Base-by-base conservation (phyloP, 2,113 vertebrate genomes). In the Danionella cerebrum region DNA sequence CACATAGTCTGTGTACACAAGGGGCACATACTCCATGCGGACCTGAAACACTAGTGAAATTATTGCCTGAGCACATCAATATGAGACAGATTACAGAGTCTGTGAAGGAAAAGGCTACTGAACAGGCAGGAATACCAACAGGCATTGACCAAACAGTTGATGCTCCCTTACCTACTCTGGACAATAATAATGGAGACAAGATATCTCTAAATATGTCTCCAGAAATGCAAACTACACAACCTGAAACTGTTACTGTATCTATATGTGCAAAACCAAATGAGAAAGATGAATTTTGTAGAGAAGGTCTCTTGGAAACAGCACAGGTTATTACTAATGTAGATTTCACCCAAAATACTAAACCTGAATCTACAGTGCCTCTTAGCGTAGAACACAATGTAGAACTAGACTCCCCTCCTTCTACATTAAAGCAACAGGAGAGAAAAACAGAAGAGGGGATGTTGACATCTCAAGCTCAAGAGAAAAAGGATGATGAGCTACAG, bases 401-500 rank as follows among this genome's bases (percentile, higher is more conserved):
- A 72, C 69, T 77, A 75, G 66, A 68, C 58, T 76, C 68, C 76
- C 78, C 72, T 72, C 65, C n/a, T 42, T 55, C 52, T 83, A 72
- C 79, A 77, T 79, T 63, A 72, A 64, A 55, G 67, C 64, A 84
- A 51, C 75, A 77, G 68, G 63, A 71, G 36, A 77, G 45, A 74
- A 53, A 10, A n/a, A 54, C 24, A 18, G 67, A 67, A n/a, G 65
- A 63, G 53, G 53, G 77, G 16, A 74, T 50, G 10, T 33, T 47
- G 67, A 48, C 72, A n/a, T 13, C 45, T 74, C 64, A 68, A 66
- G 71, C 74, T 48, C 75, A 86, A 66, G 71, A 76, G 65, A 77
- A 73, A 79, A 65, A 41, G 18, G 76, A 80, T 42, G 57, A 58
- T 35, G 59, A 72, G 47, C 22, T 42, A 72, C 64, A 70, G 36